A percentile compares a stretch with the other conserved stretches of the same genome.
Evolutionary conservation across 35 echinoderm and acorn worm species (phyloP).

Genomic region (Patiria miniata): DNA sequence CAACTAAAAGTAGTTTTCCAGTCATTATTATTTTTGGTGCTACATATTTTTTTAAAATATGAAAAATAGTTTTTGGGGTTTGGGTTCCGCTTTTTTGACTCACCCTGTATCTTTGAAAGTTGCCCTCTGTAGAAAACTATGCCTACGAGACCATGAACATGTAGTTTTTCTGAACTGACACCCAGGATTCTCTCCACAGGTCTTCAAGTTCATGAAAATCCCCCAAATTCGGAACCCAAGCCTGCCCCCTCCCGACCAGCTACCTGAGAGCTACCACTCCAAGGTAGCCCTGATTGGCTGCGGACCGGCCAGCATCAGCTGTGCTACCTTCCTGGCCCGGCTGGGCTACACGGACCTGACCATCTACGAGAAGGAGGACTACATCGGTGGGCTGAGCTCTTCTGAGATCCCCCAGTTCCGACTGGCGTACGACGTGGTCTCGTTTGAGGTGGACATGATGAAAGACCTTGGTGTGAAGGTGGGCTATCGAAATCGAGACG

Average conservation of each 20-base stretch:
- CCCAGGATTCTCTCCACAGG: slow-evolving; percentile 21
- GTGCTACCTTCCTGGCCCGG: slow-evolving; percentile 95
- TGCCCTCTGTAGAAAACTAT: too few relatives aligned
- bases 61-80: too few relatives aligned
- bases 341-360: slow-evolving; percentile 87
- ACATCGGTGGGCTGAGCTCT: slow-evolving; percentile 91
- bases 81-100: too few relatives aligned
- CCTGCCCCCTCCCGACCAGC: slow-evolving; percentile 57
- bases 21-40: too few relatives aligned
- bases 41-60: too few relatives aligned
- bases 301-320: slow-evolving; percentile 92
- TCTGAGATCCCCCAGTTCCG: slow-evolving; percentile 98
- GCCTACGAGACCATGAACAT: too few relatives aligned
- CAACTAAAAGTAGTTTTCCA: too few relatives aligned
- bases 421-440: slow-evolving; percentile 80
- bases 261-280: slow-evolving; percentile 66
- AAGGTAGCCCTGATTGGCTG: slow-evolving; percentile 94
- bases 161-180: not conserved
- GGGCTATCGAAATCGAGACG: not conserved
- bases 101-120: too few relatives aligned
- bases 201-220: slow-evolving; percentile 91
- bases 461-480: slow-evolving; percentile 96
- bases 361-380: slow-evolving; percentile 94
- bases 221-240: slow-evolving; percentile 86
- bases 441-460: slow-evolving; percentile 96